Percentiles rank a stretch among this genome's conserved stretches.
Conservation (phyloP, 2,888 invertebrate species). For the Polydrusus cervinus region DNA sequence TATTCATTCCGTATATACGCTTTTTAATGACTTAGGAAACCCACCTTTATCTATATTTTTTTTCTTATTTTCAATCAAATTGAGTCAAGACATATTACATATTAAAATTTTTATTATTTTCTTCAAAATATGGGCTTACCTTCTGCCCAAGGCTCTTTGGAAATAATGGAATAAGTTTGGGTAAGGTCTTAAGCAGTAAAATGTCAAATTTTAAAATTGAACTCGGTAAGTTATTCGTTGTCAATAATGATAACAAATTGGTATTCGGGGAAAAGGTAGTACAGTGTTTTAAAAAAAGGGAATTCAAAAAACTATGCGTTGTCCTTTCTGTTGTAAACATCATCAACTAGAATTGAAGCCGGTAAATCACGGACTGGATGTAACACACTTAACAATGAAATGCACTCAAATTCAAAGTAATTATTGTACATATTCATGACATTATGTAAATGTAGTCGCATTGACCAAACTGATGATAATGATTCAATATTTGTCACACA, state of each 20-base stretch:
- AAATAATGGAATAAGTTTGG: too few species aligned
- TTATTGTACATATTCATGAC: conserved; percentile 52
- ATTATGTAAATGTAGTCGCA: conserved; percentile 44
- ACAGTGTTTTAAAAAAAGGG: too few species aligned
- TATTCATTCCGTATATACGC: conserved; percentile 29
- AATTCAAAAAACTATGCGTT: too few species aligned
- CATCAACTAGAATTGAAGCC: conserved; percentile 24
- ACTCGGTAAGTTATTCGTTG: too few species aligned
- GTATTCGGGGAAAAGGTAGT: too few species aligned
- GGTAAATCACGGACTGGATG: conserved; percentile 40
- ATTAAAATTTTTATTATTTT: too few species aligned
- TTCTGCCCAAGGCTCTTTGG: too few species aligned
- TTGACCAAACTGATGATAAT: conserved; percentile 41
- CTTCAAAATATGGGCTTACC: too few species aligned
- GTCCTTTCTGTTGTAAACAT: not conserved
- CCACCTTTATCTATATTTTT: conserved; percentile 7
- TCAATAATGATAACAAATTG: too few species aligned
- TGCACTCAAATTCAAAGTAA: conserved; percentile 47
- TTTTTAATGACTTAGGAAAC: conserved; percentile 34
- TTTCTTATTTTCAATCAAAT: not conserved
- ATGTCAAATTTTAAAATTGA: too few species aligned
- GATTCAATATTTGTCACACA: conserved; percentile 44
- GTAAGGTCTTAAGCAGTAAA: too few species aligned
- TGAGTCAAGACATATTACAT: not conserved
- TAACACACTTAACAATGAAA: conserved; percentile 48